Conservation (phyloP, 2,888 invertebrate species). For the Hydraecia micacea region DNA sequence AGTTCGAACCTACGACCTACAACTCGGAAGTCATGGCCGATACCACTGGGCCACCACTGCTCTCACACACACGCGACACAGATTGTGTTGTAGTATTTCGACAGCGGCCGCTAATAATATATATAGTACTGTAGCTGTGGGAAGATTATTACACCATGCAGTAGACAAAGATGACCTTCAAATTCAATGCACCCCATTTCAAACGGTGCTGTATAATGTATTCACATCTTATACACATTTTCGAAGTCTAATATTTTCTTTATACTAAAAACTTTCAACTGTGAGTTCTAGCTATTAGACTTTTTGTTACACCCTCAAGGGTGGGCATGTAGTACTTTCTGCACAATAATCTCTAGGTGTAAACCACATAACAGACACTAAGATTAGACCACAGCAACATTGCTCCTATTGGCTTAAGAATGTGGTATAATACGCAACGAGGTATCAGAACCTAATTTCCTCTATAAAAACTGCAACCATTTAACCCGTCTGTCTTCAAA, state of each 20-base stretch:
- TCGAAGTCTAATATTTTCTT: not conserved
- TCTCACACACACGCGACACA: too few relatives aligned
- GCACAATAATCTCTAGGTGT: not conserved
- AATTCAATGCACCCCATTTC: not conserved
- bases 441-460: too few relatives aligned
- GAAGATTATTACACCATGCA: not conserved
- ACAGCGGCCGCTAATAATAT: not conserved
- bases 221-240: not conserved
- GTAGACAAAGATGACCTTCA: not conserved
- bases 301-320: not conserved
- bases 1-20: too few relatives aligned
- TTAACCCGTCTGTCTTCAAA: too few relatives aligned
- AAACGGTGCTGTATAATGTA: not conserved
- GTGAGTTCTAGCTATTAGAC: not conserved
- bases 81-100: not conserved
- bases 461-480: too few relatives aligned
- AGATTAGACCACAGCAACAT: not conserved
- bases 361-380: not conserved
- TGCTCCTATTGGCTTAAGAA: not conserved
- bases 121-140: not conserved
- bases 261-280: not conserved
- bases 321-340: not conserved
- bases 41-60: too few relatives aligned
- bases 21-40: too few relatives aligned
- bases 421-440: too few relatives aligned